These are phyloP conservation scores for Rhabdomys dilectus DNA, from an alignment of 2,113 vertebrate species.

Conservation along the genomic window DNA sequence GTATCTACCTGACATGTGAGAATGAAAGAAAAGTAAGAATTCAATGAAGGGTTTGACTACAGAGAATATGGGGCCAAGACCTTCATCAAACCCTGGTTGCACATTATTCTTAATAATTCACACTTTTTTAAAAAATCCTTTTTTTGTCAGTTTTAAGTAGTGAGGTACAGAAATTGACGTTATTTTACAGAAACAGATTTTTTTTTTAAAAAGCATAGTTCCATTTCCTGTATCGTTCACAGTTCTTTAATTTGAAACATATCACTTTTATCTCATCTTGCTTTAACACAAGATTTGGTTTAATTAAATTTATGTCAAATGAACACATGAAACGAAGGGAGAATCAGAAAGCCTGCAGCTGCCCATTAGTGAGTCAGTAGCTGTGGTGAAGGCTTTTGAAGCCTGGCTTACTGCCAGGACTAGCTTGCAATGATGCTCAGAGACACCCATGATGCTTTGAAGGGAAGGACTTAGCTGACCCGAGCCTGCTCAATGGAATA, in stretches of 20 bases:
- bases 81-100: constrained; percentile 88
- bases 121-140: constrained; percentile 58
- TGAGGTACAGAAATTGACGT: constrained; percentile 87
- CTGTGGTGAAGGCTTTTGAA: constrained; percentile 92
- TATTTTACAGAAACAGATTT: constrained; percentile 87
- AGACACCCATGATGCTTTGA: constrained; percentile 91
- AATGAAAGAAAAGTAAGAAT: constrained; percentile 89
- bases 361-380: constrained; percentile 92
- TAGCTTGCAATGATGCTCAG: constrained; percentile 89
- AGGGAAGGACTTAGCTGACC: constrained; percentile 90
- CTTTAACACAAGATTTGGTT: constrained; percentile 92
- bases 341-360: constrained; percentile 92
- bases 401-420: constrained; percentile 91
- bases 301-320: constrained; percentile 94
- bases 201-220: constrained; percentile 80
- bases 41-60: constrained; percentile 88
- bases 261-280: constrained; percentile 91
- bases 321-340: constrained; percentile 91
- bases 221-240: constrained; percentile 89
- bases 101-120: constrained; percentile 92
- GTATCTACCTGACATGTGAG: constrained; percentile 89
- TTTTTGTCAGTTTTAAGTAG: constrained; percentile 83
- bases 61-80: constrained; percentile 88
- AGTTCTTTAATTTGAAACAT: constrained; percentile 90
- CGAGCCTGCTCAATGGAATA: constrained; percentile 88